Evolutionary conservation across 2,113 vertebrate species (phyloP), one percentile per base, ranked within the genome.

Genomic region (Boulengeromyrus knoepffleri): DNA sequence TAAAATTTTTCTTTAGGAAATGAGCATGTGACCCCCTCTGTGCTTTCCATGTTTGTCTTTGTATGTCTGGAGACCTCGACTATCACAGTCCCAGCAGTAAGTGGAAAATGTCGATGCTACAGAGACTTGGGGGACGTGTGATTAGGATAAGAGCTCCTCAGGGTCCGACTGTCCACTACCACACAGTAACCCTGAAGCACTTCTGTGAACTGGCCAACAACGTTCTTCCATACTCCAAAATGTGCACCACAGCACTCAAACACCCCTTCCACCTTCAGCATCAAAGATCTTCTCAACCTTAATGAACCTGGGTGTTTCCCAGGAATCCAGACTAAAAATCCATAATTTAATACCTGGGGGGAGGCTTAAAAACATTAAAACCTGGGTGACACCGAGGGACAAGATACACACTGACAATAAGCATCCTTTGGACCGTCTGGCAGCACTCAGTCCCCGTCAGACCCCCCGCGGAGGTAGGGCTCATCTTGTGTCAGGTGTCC

Each of bases 401-500:
- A 62, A 24, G 56, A 62, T 62, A 62, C 7, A 80, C 74, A 80
- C 27, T 80, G 27, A 36, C 27, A 80, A 80, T 36, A 39, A 27
- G 31, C 27, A 39, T 45, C 42, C 77, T 42, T 5, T 6, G 4
- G 17, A 13, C 21, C 27, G 3, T 10, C 77, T 24, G 77, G 0
- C 77, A 45, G 36, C 27, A 6, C 87, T 98, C 96, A 99, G 92
- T 99, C 99, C 2, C 95, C 97, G 0, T 97, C 98, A 91, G 97
- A 98, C 66, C 97, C 96, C 19, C 95, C 95, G 31, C 97, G 97
- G 85, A 96, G 93, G 91, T 96, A 97, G 92, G 97, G 91, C 84
- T 97, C 97, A 27, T 98, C 97, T 91, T 98, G 97, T 10, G 97
- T 96, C 92, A 96, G 92, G 58, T 97, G 97, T 77, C 97, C 97